Evolutionary conservation across 2,888 invertebrate species (phyloP).

Genomic region (Eilema depressum): DNA sequence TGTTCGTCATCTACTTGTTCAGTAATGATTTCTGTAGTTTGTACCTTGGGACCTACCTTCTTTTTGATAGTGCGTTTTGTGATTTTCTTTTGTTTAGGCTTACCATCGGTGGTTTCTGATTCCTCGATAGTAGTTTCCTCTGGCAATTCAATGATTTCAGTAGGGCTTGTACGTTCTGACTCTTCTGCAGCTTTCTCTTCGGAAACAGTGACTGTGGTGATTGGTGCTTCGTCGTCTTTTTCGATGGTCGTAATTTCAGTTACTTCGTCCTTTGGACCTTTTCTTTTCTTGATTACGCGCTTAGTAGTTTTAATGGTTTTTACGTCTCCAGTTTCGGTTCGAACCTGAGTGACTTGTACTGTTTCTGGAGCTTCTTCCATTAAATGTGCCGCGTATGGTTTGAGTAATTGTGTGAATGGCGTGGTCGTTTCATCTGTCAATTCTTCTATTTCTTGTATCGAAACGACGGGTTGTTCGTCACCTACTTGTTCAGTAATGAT

Average conservation of each 20-base stretch:
- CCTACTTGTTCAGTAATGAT: slow-evolving; percentile 11
- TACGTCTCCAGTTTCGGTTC: slow-evolving; percentile 6
- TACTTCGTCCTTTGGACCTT: slow-evolving; percentile 30
- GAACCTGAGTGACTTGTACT: slow-evolving; percentile 10
- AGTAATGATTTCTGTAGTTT: slow-evolving; percentile 4
- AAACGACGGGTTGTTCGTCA: not conserved
- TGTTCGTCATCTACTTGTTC: not conserved
- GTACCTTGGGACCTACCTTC: not conserved
- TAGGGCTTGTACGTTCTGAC: not conserved
- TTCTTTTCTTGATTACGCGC: slow-evolving; percentile 57
- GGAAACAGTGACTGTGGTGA: slow-evolving; percentile 55
- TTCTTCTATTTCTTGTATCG: slow-evolving; percentile 12
- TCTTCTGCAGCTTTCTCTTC: not conserved
- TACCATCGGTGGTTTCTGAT: slow-evolving; percentile 6
- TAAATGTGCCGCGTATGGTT: not conserved
- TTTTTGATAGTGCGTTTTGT: slow-evolving; percentile 12
- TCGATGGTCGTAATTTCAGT: slow-evolving; percentile 61
- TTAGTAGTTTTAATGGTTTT: slow-evolving; percentile 50
- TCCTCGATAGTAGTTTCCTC: slow-evolving; percentile 6
- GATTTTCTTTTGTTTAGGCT: slow-evolving; percentile 6
- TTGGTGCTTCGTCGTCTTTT: slow-evolving; percentile 58
- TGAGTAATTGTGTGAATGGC: slow-evolving; percentile 4
- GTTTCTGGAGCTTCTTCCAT: slow-evolving; percentile 10
- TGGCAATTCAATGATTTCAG: slow-evolving; percentile 12
- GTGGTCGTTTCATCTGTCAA: slow-evolving; percentile 2